A percentile compares a stretch with the other conserved stretches of the same genome.
These are phyloP conservation scores for Artibeus jamaicensis DNA, from an alignment of 2,797 vertebrate genomes.

Conservation along the genomic window DNA sequence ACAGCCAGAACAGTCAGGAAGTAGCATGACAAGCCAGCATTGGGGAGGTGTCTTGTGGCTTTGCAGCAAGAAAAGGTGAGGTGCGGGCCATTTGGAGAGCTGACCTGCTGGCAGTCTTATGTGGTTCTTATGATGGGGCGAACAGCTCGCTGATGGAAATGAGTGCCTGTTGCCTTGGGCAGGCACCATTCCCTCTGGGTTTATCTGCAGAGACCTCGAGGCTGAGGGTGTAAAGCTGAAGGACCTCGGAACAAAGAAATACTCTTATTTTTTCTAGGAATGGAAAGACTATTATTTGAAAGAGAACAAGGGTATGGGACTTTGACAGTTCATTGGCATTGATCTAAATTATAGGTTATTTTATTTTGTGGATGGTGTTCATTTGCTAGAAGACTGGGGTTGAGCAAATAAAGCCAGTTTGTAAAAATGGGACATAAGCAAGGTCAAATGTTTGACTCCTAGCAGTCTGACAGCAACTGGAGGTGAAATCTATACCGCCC, in stretches of 20 bases:
- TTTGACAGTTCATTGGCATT: not conserved
- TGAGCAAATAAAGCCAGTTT: not conserved
- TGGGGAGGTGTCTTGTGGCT: not conserved
- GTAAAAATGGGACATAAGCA: not conserved
- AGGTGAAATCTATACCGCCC: not conserved
- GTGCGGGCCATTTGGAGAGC: not conserved
- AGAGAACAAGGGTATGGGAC: not conserved
- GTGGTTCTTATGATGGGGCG: not conserved
- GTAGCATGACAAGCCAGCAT: not conserved
- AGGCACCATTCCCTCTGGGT: not conserved
- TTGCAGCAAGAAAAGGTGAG: not conserved
- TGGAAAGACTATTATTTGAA: not conserved
- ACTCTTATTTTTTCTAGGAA: not conserved
- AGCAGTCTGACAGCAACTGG: not conserved
- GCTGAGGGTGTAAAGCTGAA: not conserved
- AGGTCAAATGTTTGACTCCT: not conserved
- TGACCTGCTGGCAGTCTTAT: not conserved
- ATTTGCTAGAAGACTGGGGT: not conserved
- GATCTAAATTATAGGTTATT: not conserved
- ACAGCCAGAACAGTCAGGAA: not conserved
- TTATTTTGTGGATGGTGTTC: not conserved
- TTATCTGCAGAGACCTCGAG: not conserved
- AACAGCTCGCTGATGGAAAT: not conserved
- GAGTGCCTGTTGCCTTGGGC: rapidly evolving
- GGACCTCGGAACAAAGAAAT: not conserved